phyloP scores from a whole-genome alignment of 2,113 vertebrate genomes.

The Dipodomys stephensi region DNA sequence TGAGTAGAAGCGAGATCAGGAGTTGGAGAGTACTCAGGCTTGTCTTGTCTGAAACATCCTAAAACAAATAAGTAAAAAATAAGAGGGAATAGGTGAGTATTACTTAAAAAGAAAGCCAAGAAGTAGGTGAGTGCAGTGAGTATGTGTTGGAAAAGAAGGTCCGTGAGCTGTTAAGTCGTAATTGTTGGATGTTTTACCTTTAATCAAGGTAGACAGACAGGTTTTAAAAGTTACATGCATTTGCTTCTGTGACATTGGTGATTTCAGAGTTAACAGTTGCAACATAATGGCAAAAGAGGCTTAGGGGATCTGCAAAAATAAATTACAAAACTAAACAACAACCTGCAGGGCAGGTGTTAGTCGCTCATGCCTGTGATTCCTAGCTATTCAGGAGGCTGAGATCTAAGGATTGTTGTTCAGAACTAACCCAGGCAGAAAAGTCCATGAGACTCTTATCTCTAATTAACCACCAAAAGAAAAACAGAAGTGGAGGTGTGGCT shows the following conservation, averaged over 20 bases:
- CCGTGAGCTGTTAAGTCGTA: background rate
- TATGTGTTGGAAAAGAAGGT: slow-evolving; percentile 27
- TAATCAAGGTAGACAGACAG: slow-evolving; percentile 12
- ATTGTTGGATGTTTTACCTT: background rate
- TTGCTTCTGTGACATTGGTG: background rate
- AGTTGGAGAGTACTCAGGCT: background rate
- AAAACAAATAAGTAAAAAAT: background rate
- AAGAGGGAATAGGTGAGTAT: background rate
- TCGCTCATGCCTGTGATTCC: too few species aligned
- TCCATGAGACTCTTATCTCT: too few species aligned
- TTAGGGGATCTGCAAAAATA: background rate
- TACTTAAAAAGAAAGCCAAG: slow-evolving; percentile 28
- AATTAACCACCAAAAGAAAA: too few species aligned
- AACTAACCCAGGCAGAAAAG: too few species aligned
- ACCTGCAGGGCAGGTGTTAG: too few species aligned
- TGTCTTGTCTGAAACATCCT: background rate
- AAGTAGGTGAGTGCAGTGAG: background rate
- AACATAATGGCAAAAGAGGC: background rate
- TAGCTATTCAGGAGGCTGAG: too few species aligned
- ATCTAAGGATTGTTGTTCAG: too few species aligned
- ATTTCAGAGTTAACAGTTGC: background rate
- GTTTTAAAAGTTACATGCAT: slow-evolving; percentile 33
- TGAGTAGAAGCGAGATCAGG: background rate
- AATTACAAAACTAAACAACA: background rate
- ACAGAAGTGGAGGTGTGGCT: too few species aligned